A percentile compares a stretch with the other conserved stretches of the same genome.
phyloP scores from a whole-genome alignment of 2,888 invertebrate species.

The Leistus spinibarbis region DNA sequence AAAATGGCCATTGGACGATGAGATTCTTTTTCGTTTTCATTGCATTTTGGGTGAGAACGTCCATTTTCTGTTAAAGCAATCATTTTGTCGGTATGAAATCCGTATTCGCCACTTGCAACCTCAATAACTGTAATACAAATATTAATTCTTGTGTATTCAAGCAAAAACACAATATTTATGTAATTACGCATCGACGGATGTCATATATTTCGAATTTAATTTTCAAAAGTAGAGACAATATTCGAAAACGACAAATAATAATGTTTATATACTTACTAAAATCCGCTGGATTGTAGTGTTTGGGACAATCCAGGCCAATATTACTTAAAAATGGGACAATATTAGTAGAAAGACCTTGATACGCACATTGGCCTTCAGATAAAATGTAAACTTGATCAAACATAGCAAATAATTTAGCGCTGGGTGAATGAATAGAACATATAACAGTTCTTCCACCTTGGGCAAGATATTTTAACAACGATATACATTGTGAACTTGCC shows the following conservation, averaged over 20 bases:
- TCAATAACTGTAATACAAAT: conserved; percentile 69
- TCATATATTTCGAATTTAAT: background rate
- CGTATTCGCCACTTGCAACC: conserved; percentile 81
- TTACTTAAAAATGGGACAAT: conserved; percentile 82
- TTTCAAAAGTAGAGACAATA: background rate
- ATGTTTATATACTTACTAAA: conserved; percentile 71
- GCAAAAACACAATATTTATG: background rate
- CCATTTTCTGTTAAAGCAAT: conserved; percentile 72
- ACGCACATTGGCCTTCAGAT: conserved; percentile 87
- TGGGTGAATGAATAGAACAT: conserved; percentile 95
- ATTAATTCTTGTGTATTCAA: background rate
- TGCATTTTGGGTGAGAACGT: conserved; percentile 44
- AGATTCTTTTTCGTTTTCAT: background rate
- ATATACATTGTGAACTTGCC: conserved; percentile 86
- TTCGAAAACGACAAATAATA: background rate
- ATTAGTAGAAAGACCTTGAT: conserved; percentile 78
- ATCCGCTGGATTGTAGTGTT: conserved; percentile 95
- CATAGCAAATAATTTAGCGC: conserved; percentile 87
- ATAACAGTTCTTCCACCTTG: conserved; percentile 88
- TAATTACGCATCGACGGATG: too few species aligned
- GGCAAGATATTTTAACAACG: conserved; percentile 81
- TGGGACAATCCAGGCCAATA: conserved; percentile 83
- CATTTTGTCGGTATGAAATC: conserved; percentile 73
- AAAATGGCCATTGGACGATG: conserved; percentile 23
- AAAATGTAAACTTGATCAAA: conserved; percentile 92